Evolutionary conservation across 2,113 vertebrate species (phyloP).

Genomic region (Pangasianodon hypophthalmus): DNA sequence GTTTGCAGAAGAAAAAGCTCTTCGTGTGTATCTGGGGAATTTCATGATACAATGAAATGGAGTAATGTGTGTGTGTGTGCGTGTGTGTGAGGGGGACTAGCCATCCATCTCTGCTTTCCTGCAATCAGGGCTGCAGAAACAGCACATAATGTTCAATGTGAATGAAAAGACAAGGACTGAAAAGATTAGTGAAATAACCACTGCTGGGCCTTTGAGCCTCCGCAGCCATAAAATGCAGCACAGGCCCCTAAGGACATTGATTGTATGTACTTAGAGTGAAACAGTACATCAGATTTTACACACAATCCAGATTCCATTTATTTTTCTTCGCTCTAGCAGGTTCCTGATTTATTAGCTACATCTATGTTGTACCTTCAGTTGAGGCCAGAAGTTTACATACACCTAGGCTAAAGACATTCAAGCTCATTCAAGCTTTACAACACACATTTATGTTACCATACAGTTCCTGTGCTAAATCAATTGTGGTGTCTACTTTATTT

Average conservation of each 20-base stretch:
- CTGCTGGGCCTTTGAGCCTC: constrained; percentile 4
- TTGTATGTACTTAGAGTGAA: background rate
- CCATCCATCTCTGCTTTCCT: background rate
- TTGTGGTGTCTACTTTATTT: background rate
- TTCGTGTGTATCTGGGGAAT: constrained; percentile 47
- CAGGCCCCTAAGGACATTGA: constrained; percentile 4
- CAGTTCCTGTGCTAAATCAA: background rate
- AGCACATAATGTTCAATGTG: constrained; percentile 4
- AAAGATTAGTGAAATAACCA: constrained; percentile 20
- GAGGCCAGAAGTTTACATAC: background rate
- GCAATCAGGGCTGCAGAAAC: background rate
- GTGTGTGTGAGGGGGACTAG: background rate
- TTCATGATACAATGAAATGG: constrained; percentile 51
- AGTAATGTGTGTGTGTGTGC: constrained; percentile 18
- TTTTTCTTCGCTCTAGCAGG: background rate
- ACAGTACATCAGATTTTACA: background rate
- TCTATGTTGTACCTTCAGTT: background rate
- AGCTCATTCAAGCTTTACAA: background rate
- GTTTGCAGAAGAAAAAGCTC: constrained; percentile 37
- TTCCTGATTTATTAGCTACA: background rate
- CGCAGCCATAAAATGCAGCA: constrained; percentile 6
- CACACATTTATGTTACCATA: background rate
- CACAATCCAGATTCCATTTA: background rate
- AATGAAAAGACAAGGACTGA: constrained; percentile 28
- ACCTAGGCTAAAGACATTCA: background rate